Conservation (phyloP, 2,888 invertebrate species). For the Netelia virgata region DNA sequence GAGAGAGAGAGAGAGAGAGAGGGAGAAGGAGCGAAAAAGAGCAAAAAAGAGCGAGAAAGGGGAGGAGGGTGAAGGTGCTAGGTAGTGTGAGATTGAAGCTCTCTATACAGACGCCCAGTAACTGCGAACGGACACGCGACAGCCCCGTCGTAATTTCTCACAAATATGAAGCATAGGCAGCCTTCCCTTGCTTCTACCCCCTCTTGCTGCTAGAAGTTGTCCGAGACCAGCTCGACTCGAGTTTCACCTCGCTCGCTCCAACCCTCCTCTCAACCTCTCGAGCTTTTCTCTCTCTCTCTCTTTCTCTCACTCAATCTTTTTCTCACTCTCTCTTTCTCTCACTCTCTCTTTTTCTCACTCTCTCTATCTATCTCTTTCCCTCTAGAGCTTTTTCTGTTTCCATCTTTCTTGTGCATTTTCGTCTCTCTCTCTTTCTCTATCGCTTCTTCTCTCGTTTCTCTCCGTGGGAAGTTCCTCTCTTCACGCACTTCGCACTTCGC, state of each 20-base stretch:
- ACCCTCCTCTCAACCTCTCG: background rate
- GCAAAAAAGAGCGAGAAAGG: constrained; percentile 60
- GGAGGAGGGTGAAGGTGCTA: constrained; percentile 78
- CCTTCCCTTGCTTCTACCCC: constrained; percentile 21
- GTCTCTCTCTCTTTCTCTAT: constrained; percentile 19
- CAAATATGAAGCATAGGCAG: constrained; percentile 73
- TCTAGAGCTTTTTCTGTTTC: constrained; percentile 10
- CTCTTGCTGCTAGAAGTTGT: constrained; percentile 32
- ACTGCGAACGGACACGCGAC: constrained; percentile 79
- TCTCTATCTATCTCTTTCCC: background rate
- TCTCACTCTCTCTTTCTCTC: too few species aligned
- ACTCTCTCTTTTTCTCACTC: constrained; percentile 27
- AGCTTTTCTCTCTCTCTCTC: constrained; percentile 4
- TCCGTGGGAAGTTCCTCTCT: constrained; percentile 38
- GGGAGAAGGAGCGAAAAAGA: constrained; percentile 31
- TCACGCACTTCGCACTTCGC: constrained; percentile 61
- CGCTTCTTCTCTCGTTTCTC: background rate
- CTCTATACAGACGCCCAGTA: constrained; percentile 65
- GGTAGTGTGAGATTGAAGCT: constrained; percentile 59
- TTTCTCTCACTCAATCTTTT: background rate
- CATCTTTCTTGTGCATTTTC: constrained; percentile 26
- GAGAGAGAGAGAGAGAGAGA: constrained; percentile 22
- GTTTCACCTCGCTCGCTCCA: constrained; percentile 15
- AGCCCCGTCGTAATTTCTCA: constrained; percentile 76
- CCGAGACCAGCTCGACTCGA: constrained; percentile 39